Percentiles rank a stretch among this genome's conserved stretches.
Conservation (phyloP, 2,888 invertebrate species). For the Chrysomela aeneicollis region DNA sequence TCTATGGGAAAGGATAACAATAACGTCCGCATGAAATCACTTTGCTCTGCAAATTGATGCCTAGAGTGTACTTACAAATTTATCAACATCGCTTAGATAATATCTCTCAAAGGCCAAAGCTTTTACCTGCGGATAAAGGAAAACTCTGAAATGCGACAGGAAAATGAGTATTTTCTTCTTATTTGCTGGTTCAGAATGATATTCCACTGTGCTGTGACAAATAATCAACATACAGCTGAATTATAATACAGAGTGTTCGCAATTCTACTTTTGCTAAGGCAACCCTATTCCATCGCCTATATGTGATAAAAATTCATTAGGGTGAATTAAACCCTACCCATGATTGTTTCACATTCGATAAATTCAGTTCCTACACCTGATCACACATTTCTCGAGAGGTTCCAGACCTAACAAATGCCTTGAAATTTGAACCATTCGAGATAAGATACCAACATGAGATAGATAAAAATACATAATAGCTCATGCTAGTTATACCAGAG, state of each 20-base stretch:
- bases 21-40: not conserved
- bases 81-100: not conserved
- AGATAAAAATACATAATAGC: no score
- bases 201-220: no score
- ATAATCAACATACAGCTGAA: no score
- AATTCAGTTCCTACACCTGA: not conserved
- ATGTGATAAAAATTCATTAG: no score
- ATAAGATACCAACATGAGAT: not conserved
- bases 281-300: no score
- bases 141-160: not conserved
- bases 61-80: not conserved
- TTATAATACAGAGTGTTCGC: no score
- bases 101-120: not conserved
- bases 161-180: no score
- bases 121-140: not conserved
- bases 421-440: not conserved
- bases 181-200: no score
- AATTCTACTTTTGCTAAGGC: no score
- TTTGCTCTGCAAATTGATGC: not conserved
- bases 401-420: not conserved
- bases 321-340: no score
- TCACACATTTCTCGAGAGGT: not conserved
- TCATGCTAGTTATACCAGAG: not conserved
- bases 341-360: no score
- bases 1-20: not conserved